These are phyloP conservation scores for Hippopotamus amphibius DNA, from an alignment of 2,113 vertebrate species.

Conservation along the genomic window DNA sequence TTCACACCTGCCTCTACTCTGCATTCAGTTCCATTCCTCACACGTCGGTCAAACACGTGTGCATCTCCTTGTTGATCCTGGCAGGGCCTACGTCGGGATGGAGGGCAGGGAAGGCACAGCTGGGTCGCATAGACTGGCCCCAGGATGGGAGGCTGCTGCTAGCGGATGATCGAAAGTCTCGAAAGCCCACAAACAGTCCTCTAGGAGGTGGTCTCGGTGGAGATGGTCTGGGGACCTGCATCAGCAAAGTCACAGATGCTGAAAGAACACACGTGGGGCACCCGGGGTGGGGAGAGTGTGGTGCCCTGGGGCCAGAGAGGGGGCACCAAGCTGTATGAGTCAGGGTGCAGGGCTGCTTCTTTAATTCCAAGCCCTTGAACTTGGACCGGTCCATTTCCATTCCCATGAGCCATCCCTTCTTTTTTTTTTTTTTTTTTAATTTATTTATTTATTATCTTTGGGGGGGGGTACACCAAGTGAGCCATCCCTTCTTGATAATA, in stretches of 20 bases:
- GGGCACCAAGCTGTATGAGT: rapidly evolving
- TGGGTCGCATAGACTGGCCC: rapidly evolving
- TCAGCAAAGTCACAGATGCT: too few species aligned
- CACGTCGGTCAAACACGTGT: rapidly evolving
- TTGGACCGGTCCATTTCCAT: neutral
- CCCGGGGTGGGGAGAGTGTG: neutral
- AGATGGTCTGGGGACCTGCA: neutral
- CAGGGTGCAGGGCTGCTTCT: rapidly evolving
- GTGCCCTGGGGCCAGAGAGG: neutral
- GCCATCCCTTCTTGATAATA: neutral
- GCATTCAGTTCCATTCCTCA: rapidly evolving
- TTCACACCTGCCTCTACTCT: neutral
- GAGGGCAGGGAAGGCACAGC: neutral
- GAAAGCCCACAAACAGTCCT: rapidly evolving
- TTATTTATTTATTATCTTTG: too few species aligned
- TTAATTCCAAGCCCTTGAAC: neutral
- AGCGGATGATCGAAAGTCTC: rapidly evolving
- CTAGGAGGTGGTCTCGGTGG: rapidly evolving
- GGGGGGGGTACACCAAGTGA: too few species aligned
- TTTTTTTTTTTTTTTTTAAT: too few species aligned
- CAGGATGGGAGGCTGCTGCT: neutral
- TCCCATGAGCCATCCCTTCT: neutral
- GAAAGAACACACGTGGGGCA: rapidly evolving
- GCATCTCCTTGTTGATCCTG: rapidly evolving
- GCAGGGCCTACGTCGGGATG: rapidly evolving